Base-by-base conservation (phyloP, 2,797 vertebrate genomes). In the Clarias fuscus region DNA sequence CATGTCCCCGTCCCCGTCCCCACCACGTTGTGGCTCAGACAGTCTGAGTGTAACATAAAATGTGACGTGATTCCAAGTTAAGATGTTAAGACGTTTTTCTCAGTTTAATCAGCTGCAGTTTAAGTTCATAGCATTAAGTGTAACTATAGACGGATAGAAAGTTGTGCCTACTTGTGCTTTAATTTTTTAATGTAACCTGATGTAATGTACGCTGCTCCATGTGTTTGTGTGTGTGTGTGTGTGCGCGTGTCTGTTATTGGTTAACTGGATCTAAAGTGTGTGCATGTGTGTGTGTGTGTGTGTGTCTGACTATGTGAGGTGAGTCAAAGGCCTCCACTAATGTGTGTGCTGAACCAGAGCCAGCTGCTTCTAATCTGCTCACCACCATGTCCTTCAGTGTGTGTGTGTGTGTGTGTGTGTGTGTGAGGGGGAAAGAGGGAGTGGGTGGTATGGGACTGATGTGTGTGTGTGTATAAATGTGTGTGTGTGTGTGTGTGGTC, bases 361-460 rank as follows among this genome's bases (percentile, higher is more conserved):
- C 85, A 84, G 62, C 71, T 86, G 80, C 79, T 83, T 83, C 80
- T 82, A 86, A 86, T 86, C 85, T 76, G 48, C 80, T 76, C 71
- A 56, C 70, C 85, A 86, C 85, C 48, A 58, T 20, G 72, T 76
- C 80, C 71, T 40, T 61, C 56, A 76, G 4, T 82, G 27, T 70
- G 22, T 81, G 24, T 68, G 58, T 53, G 59, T 86, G 79, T 86
- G 79, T 72, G 58, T 58, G 48, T 43, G 40, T 17, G 71, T 43
- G 72, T 48, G 40, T 2, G 33, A 37, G 27, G 20, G 20, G 37
- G 30, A 56, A n/a, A 78, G 27, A 37, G 56, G 14, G 37, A 61
- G 18, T 79, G 76, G 76, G 76, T 79, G 76, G 76, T 79, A 79
- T 79, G 8, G 30, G 15, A 56, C 7, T 56, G 11, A 5, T 61